Evolutionary conservation across 53 echinoderm and acorn worm genomes (phyloP), one percentile per base, ranked within the genome.

Genomic region (Zoroaster sp.): DNA sequence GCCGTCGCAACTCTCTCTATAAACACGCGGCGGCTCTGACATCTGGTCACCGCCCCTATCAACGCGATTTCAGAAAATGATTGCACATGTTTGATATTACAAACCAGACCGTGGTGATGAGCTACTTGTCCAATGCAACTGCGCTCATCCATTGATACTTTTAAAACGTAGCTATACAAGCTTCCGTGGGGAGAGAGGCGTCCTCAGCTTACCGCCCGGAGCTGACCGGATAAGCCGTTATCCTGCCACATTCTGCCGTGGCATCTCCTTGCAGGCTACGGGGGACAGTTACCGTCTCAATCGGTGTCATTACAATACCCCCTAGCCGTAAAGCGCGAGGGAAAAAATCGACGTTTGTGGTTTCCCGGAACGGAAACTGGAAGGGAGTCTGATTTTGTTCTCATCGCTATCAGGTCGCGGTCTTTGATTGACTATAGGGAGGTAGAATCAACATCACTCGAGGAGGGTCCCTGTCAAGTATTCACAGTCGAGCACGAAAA

Each of bases 291-390:
- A 46, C 46, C 36, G 71, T 49, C 36, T 85, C 70, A 85, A 47
- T 40, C 85, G 70, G 51, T 85, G 85, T 71, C 71, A 85, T 85
- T 85, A 85, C n/a, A n/a, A n/a, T n/a, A n/a, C n/a, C 17, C 43
- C 70, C 17, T 20, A 85, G 46, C 28, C n/a, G 63, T 59, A 28
- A 28, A 59, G 63, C 21, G 63, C 21, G 28, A 28, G 63, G 28
- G 11, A 59, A 28, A 59, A 59, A 59, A 28, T 59, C 10, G 63
- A 59, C 28, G 63, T 59, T 28, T 59, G 21, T 59, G 63, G 63
- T 28, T 6, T 59, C 63, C 28, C 63, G 7, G 28, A 44, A 59
- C 63, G 63, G 63, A 59, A 59, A 59, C 63, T 9, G 28, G 63
- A 59, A 23, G 34, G 36, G 68, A 67, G 43, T 37, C 7, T 34